A percentile compares a stretch with the other conserved stretches of the same genome.
Conservation (phyloP, 2,888 invertebrate species). For the Incurvaria masculella region DNA sequence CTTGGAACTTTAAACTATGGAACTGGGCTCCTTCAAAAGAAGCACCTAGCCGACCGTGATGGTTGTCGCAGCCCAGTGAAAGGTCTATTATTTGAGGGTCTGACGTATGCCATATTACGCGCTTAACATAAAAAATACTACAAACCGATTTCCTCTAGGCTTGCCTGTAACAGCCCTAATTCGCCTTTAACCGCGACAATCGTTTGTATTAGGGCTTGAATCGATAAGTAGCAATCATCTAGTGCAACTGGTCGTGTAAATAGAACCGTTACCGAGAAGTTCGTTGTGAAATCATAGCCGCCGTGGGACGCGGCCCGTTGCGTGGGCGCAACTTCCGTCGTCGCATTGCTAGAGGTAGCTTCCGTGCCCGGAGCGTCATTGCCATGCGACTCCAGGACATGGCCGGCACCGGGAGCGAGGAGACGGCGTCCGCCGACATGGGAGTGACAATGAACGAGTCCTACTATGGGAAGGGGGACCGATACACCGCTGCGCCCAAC, state of each 20-base stretch:
- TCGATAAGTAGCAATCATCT: background rate
- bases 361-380: slow-evolving; percentile 21
- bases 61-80: too few relatives aligned
- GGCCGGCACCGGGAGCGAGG: slow-evolving; percentile 12
- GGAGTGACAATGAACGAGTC: slow-evolving; percentile 27
- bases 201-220: background rate
- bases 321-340: slow-evolving; percentile 12
- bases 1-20: too few relatives aligned
- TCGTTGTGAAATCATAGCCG: slow-evolving; percentile 14
- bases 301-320: slow-evolving; percentile 13
- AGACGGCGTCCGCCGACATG: slow-evolving; percentile 29
- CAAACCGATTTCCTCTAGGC: too few relatives aligned
- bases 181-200: background rate
- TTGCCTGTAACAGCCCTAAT: too few relatives aligned
- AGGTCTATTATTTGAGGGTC: too few relatives aligned
- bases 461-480: slow-evolving; percentile 45
- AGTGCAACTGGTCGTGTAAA: background rate
- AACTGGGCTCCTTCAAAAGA: too few relatives aligned
- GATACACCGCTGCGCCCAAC: slow-evolving; percentile 47
- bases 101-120: too few relatives aligned
- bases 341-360: slow-evolving; percentile 11
- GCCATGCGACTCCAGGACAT: slow-evolving; percentile 30
- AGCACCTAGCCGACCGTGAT: too few relatives aligned
- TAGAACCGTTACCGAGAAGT: background rate
- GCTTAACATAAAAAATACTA: too few relatives aligned